Evolutionary conservation across 2,797 vertebrate genomes (phyloP).

Genomic region (Sebastes trivittatus): DNA sequence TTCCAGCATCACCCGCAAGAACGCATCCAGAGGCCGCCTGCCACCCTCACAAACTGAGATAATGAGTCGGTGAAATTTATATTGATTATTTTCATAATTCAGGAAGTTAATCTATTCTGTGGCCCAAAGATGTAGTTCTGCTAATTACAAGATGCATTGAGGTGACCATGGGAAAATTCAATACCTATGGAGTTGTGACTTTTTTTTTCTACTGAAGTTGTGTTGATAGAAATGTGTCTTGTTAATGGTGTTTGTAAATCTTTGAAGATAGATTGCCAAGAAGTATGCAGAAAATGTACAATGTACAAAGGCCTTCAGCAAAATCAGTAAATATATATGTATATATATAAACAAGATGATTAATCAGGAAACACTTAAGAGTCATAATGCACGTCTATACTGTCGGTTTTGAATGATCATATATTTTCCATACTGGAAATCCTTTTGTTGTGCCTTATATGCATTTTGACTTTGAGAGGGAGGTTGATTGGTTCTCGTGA

Average conservation of each 20-base stretch:
- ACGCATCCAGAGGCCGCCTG: constrained; percentile 7
- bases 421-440: constrained; percentile 79
- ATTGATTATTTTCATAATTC: neutral
- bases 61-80: neutral
- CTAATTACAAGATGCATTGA: neutral
- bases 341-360: neutral
- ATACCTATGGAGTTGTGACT: no score
- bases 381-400: neutral
- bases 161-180: neutral
- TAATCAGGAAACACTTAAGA: neutral
- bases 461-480: constrained; percentile 24
- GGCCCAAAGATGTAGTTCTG: neutral
- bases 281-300: no score
- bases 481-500: neutral
- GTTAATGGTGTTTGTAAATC: no score
- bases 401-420: neutral
- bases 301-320: no score
- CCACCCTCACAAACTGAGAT: neutral
- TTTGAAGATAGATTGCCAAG: neutral
- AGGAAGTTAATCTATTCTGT: neutral
- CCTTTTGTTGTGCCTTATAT: constrained; percentile 56
- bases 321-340: neutral
- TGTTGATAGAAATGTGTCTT: neutral
- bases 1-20: constrained; percentile 84
- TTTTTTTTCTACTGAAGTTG: neutral